phyloP scores from a whole-genome alignment of 2,888 invertebrate genomes.

The Oasisia sp. region DNA sequence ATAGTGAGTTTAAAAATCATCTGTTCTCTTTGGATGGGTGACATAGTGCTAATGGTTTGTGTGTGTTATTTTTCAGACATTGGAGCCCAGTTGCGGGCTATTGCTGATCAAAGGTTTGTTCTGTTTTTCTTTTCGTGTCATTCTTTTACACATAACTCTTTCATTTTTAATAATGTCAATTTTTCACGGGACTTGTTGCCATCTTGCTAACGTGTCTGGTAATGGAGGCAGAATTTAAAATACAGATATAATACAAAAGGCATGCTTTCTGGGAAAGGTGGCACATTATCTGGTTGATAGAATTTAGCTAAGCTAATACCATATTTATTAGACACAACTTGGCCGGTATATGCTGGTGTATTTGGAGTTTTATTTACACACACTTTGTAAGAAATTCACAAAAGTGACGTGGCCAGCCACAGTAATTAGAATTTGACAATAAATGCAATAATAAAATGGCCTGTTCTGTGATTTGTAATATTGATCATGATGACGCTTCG shows the following conservation, averaged over 20 bases:
- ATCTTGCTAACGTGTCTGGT: not conserved
- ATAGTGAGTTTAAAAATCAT: not conserved
- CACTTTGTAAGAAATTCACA: too few relatives aligned
- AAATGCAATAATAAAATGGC: too few relatives aligned
- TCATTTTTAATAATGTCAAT: not conserved
- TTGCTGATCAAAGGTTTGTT: constrained; percentile 36
- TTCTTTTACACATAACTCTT: not conserved
- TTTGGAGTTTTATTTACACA: too few relatives aligned
- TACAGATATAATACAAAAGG: not conserved
- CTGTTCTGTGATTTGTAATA: not conserved
- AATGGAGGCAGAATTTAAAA: not conserved
- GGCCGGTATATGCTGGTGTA: too few relatives aligned
- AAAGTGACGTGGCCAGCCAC: too few relatives aligned
- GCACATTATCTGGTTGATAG: not conserved
- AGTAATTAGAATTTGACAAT: too few relatives aligned
- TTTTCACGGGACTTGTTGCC: not conserved
- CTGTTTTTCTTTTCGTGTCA: not conserved
- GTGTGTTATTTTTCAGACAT: constrained; percentile 33
- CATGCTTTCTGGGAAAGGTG: not conserved
- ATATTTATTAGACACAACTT: not conserved
- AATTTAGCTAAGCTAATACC: not conserved
- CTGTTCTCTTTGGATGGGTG: not conserved
- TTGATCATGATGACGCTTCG: not conserved
- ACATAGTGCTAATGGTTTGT: constrained; percentile 14
- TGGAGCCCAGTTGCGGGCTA: constrained; percentile 37